Conservation (phyloP, 2,797 vertebrate species). For the Steatocranus sp. region DNA sequence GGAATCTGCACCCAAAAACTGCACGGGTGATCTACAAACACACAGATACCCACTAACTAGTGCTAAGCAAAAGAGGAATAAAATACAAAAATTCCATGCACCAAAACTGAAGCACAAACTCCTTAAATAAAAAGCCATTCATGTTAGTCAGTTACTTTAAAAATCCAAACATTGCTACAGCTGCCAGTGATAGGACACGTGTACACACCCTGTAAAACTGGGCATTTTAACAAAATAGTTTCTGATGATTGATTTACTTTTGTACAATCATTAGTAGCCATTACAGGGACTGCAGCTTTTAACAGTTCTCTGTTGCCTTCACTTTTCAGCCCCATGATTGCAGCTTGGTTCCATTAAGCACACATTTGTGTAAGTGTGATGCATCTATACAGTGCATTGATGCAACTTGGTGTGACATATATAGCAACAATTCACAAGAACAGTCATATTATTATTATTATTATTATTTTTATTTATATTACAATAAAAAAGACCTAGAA, state of each 20-base stretch:
- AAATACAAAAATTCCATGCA: fast-evolving
- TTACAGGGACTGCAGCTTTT: neutral
- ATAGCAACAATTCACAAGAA: neutral
- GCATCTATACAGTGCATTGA: fast-evolving
- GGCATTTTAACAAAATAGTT: fast-evolving
- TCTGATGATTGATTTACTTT: fast-evolving
- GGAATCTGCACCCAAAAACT: neutral
- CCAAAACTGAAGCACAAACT: fast-evolving
- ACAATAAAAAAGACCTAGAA: neutral
- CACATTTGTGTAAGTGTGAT: fast-evolving
- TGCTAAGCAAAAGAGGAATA: neutral
- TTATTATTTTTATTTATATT: neutral
- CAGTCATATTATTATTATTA: neutral
- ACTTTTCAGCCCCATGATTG: fast-evolving
- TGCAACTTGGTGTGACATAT: neutral
- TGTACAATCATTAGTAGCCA: neutral
- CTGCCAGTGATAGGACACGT: neutral
- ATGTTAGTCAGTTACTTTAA: neutral
- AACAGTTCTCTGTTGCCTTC: neutral
- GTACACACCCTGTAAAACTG: neutral
- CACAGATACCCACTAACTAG: neutral
- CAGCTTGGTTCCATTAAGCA: neutral
- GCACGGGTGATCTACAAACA: fast-evolving
- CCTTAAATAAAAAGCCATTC: neutral
- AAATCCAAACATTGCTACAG: neutral